A percentile compares a stretch with the other conserved stretches of the same genome.
These are phyloP conservation scores for Drosophila falleni DNA, from an alignment of 2,888 invertebrate genomes.

Conservation along the genomic window DNA sequence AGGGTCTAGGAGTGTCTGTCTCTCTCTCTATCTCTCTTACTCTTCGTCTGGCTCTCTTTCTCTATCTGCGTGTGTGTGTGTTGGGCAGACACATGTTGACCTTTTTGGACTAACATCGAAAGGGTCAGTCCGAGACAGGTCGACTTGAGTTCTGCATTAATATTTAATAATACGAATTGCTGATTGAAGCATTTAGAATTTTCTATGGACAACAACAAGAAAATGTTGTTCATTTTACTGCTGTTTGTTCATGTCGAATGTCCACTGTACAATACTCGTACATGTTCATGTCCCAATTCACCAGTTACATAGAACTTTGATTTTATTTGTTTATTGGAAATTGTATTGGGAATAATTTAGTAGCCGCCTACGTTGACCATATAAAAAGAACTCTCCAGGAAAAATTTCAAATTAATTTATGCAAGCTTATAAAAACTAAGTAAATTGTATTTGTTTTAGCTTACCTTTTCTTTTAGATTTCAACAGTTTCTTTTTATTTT, in stretches of 20 bases:
- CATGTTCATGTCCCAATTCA: conserved; percentile 53
- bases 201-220: conserved; percentile 51
- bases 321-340: conserved; percentile 82
- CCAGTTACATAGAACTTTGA: conserved; percentile 69
- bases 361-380: conserved; percentile 14
- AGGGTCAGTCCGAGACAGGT: conserved; percentile 72
- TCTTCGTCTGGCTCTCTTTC: conserved; percentile 1
- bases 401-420: conserved; percentile 36
- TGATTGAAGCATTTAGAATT: conserved; percentile 78
- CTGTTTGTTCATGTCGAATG: conserved; percentile 55
- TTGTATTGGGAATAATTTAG: conserved; percentile 80
- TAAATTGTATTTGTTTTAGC: conserved; percentile 1
- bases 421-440: conserved; percentile 3
- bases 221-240: conserved; percentile 49
- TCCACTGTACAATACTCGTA: conserved; percentile 18
- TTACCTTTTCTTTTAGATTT: neutral
- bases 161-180: conserved; percentile 84
- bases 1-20: conserved; percentile 16
- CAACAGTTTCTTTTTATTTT: neutral
- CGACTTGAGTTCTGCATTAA: conserved; percentile 80
- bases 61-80: conserved; percentile 23
- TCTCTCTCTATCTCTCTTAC: conserved; percentile 14
- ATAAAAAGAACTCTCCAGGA: neutral
- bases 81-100: conserved; percentile 55
- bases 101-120: conserved; percentile 62